A percentile compares a stretch with the other conserved stretches of the same genome.
Conservation (phyloP, 2,888 invertebrate species). For the Lissocephala sabroskyi region DNA sequence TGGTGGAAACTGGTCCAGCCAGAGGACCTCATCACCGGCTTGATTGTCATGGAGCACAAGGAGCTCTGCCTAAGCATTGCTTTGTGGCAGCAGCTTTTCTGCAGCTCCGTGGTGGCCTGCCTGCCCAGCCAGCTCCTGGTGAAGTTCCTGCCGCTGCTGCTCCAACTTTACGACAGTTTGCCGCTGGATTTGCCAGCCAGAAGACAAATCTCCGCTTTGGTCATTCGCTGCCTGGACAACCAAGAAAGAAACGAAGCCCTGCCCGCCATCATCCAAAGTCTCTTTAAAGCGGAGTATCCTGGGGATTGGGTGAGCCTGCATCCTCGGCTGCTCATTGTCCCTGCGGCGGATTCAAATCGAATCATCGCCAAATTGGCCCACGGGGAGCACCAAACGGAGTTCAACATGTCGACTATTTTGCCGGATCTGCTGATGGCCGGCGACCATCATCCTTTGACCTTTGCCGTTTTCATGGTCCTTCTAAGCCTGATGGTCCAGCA, state of each 20-base stretch:
- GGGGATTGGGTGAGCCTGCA: slow-evolving; percentile 44
- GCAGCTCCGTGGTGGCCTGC: slow-evolving; percentile 63
- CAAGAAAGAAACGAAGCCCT: slow-evolving; percentile 46
- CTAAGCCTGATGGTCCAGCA: slow-evolving; percentile 38
- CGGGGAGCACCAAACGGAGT: slow-evolving; percentile 23
- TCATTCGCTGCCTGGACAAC: slow-evolving; percentile 65
- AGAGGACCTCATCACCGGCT: slow-evolving; percentile 52
- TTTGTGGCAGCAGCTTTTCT: slow-evolving; percentile 63
- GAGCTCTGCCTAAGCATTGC: slow-evolving; percentile 48
- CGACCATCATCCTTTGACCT: slow-evolving; percentile 59
- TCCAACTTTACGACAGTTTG: slow-evolving; percentile 55
- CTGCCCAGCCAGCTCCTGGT: slow-evolving; percentile 61
- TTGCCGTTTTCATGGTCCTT: slow-evolving; percentile 62
- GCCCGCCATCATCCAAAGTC: slow-evolving; percentile 39
- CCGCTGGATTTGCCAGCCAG: slow-evolving; percentile 31
- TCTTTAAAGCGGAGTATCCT: slow-evolving; percentile 32
- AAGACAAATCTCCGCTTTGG: slow-evolving; percentile 36
- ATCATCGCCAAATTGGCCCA: slow-evolving; percentile 44
- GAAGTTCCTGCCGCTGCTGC: slow-evolving; percentile 54
- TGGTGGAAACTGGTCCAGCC: slow-evolving; percentile 51
- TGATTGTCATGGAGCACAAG: slow-evolving; percentile 63
- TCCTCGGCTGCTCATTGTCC: slow-evolving; percentile 41
- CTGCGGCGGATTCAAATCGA: slow-evolving; percentile 11
- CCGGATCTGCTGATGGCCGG: slow-evolving; percentile 47
- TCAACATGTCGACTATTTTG: slow-evolving; percentile 36